These are phyloP conservation scores for Palythoa caribaeorum DNA, from an alignment of 92 coral and sea anemone species.

Conservation along the genomic window DNA sequence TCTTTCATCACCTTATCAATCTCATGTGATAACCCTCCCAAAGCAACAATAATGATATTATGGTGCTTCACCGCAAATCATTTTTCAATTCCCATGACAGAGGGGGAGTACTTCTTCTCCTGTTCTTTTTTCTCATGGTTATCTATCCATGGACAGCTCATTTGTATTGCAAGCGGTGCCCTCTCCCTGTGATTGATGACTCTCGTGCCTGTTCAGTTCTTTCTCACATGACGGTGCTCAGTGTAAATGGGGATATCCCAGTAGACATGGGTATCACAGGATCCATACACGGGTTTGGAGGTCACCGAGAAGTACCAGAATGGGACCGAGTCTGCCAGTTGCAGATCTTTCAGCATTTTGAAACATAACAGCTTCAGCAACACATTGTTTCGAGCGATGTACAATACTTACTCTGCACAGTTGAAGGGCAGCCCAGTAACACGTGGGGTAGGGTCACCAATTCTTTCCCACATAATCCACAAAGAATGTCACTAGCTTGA, in stretches of 20 bases:
- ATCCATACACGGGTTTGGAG: not conserved
- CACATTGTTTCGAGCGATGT: no score
- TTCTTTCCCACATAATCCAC: no score
- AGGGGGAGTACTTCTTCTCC: not conserved
- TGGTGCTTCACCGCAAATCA: no score
- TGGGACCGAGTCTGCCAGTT: not conserved
- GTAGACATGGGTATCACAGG: not conserved
- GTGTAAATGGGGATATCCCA: not conserved
- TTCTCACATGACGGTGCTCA: not conserved
- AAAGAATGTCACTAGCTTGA: no score
- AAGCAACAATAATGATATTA: no score
- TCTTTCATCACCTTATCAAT: no score
- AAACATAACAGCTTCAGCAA: not conserved
- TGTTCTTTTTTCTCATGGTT: not conserved
- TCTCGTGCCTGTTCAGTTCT: not conserved
- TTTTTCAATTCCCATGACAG: no score
- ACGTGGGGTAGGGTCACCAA: no score
- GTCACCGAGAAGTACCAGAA: not conserved
- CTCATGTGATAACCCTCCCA: no score
- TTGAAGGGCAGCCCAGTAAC: no score
- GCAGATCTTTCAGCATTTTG: not conserved
- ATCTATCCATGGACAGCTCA: constrained; percentile 16
- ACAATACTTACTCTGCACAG: no score
- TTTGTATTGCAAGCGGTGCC: not conserved
- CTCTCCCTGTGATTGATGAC: not conserved